Evolutionary conservation across 2,113 vertebrate species (phyloP), one percentile per base, ranked within the genome.

Genomic region (Xiphophorus hellerii): DNA sequence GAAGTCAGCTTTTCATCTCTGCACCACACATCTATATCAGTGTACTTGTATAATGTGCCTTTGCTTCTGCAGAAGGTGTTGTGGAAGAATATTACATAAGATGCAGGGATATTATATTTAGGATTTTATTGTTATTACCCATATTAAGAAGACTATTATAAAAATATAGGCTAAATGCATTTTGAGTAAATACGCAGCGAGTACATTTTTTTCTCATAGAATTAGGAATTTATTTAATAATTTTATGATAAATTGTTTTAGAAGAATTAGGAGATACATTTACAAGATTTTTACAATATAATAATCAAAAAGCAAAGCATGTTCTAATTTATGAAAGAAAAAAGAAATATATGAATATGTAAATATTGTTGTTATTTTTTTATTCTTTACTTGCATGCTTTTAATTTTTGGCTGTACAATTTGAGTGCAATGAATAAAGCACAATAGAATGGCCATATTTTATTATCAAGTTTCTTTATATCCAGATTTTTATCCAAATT

Each of bases 1-100:
- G 84, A 90, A 93, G 91, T 92, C 86, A 90, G 86, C 88, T 84
- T 88, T 84, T 89, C 79, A 88, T 87, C 83, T 83, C 71, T 73
- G 73, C 62, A 28, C 64, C 69, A 44, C 65, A 85, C 58, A 78
- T 87, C 68, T 69, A 35, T 54, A 81, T 78, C 63, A 74, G 65
- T 6, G 48, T 5, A 29, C 60, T 66, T 63, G 29, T 5, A 37
- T 48, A 31, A 28, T 67, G 31, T 2, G 15, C 76, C 17, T 63
- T 61, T 62, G 63, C 44, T 51, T 78, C 10, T 70, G 66, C 29
- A 15, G 66, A 67, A 64, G 27, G 27, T 20, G 1, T 35, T 8
- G 20, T 42, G 8, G 17, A 44, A 67, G 10, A 62, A 62, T 44
- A 67, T 66, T n/a, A 68, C 66, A 39, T 69, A 28, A 78, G 63